phyloP scores from a whole-genome alignment of 2,888 invertebrate species.

The Hermaeophaga mercurialis region DNA sequence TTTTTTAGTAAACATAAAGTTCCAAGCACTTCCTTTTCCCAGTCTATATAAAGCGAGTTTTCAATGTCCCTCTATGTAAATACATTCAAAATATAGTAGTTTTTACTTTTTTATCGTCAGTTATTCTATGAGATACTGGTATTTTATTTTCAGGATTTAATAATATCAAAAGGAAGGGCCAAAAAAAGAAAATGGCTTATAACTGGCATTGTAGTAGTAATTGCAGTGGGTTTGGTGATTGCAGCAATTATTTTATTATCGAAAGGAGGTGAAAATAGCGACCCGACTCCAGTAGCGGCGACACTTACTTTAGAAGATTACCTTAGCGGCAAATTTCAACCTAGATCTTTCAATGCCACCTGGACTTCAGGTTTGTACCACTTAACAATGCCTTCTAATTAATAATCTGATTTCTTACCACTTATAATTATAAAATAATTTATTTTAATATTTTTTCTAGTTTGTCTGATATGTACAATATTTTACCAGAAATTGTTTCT shows the following conservation, averaged over 20 bases:
- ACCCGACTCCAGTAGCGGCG: conserved; percentile 40
- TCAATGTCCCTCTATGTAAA: no score
- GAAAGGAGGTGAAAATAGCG: conserved; percentile 34
- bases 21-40: no score
- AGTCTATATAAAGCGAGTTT: no score
- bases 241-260: conserved; percentile 56
- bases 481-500: no score
- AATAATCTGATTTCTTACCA: no score
- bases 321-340: conserved; percentile 68
- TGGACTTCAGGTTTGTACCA: conserved; percentile 75
- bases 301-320: conserved; percentile 72
- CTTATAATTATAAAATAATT: no score
- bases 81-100: no score
- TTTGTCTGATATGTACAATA: no score
- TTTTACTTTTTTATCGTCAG: no score
- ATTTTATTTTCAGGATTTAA: conserved; percentile 63
- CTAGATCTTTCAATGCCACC: conserved; percentile 76
- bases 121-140: no score
- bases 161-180: conserved; percentile 63
- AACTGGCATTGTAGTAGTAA: conserved; percentile 62
- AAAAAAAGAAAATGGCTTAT: conserved; percentile 61
- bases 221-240: conserved; percentile 66
- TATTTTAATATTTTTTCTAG: no score
- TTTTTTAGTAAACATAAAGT: no score
- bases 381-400: neutral